phyloP scores from a whole-genome alignment of 92 coral and sea anemone species.

The Umimayanthus kanabou region DNA sequence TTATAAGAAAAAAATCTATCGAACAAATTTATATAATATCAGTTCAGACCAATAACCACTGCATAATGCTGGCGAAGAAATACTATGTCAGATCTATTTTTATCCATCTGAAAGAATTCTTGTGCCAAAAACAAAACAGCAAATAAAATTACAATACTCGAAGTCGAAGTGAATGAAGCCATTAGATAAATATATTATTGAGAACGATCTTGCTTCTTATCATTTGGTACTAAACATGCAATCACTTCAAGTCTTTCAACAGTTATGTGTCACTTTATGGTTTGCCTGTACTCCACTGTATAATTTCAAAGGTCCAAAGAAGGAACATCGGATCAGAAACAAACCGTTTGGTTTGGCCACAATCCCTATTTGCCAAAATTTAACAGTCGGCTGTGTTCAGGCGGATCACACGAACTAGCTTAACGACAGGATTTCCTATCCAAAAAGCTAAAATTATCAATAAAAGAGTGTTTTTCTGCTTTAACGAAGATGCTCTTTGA shows the following conservation, averaged over 20 bases:
- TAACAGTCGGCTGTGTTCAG: conserved; percentile 1
- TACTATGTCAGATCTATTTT: conserved; percentile 31
- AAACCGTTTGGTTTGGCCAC: conserved; percentile 16
- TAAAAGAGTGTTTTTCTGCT: not conserved
- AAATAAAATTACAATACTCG: not conserved
- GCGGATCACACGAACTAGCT: not conserved
- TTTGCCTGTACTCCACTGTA: not conserved
- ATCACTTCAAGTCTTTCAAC: not conserved
- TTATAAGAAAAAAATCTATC: no score
- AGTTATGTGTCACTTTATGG: not conserved
- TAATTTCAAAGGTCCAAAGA: not conserved
- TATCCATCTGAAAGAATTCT: conserved; percentile 5
- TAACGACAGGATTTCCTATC: not conserved
- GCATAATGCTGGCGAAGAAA: conserved; percentile 21
- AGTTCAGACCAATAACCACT: conserved; percentile 9
- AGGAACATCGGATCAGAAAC: not conserved
- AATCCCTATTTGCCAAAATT: not conserved
- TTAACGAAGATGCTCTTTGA: not conserved
- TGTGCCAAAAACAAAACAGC: conserved; percentile 40
- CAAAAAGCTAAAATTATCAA: not conserved
- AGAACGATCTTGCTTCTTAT: not conserved
- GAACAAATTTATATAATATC: no score
- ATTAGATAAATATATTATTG: not conserved
- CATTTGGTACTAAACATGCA: not conserved
- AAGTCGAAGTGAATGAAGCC: not conserved